Evolutionary conservation across 1,140 invertebrate species (phyloP).

Genomic region (Drosophila hydei): DNA sequence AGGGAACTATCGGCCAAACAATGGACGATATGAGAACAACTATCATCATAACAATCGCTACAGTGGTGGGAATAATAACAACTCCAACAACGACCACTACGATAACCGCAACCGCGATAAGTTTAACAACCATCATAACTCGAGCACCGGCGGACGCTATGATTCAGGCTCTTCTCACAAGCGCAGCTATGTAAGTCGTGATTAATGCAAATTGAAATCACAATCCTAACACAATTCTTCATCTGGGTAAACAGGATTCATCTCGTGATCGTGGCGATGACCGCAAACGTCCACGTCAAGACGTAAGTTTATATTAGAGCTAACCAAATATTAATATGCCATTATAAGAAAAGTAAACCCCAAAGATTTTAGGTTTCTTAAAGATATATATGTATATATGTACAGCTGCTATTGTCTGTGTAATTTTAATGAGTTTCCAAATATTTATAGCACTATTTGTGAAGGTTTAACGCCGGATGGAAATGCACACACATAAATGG

Average conservation of each 20-base stretch:
- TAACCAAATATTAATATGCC: constrained; percentile 24
- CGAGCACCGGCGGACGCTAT: constrained; percentile 66
- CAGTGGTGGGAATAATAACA: constrained; percentile 40
- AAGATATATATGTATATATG: constrained; percentile 25
- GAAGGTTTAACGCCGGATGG: constrained; percentile 74
- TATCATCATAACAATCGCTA: constrained; percentile 65
- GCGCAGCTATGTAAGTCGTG: constrained; percentile 71
- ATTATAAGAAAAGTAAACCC: constrained; percentile 12
- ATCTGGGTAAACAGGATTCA: constrained; percentile 52
- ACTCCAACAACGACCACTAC: constrained; percentile 62
- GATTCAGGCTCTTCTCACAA: constrained; percentile 71
- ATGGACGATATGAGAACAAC: constrained; percentile 70
- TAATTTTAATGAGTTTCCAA: constrained; percentile 79
- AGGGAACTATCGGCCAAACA: constrained; percentile 68
- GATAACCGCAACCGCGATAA: constrained; percentile 72
- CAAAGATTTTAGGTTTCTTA: constrained; percentile 23
- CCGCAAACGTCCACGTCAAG: constrained; percentile 72
- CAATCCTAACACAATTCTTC: constrained; percentile 5
- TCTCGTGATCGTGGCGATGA: constrained; percentile 76
- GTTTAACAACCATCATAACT: constrained; percentile 66
- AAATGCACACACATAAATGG: constrained; percentile 48
- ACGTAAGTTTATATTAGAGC: constrained; percentile 70
- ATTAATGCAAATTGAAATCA: not conserved
- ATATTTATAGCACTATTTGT: constrained; percentile 79
- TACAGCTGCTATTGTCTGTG: constrained; percentile 48